These are phyloP conservation scores for Dusona sp. DNA, from an alignment of 2,888 invertebrate species.

Conservation along the genomic window DNA sequence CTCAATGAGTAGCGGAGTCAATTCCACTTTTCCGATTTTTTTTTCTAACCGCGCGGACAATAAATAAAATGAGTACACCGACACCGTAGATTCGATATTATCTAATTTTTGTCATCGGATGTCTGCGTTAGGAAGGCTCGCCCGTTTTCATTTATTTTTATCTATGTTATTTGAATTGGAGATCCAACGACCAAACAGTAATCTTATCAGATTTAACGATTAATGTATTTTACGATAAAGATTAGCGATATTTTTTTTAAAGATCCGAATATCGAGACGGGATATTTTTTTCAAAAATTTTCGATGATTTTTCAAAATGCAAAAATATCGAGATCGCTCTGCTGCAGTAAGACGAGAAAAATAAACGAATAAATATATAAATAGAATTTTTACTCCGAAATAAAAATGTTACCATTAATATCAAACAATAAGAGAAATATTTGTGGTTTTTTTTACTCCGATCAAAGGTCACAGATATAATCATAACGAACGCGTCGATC, in stretches of 20 bases:
- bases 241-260: background rate
- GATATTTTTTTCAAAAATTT: background rate
- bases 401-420: background rate
- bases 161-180: background rate
- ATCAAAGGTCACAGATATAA: conserved; percentile 6
- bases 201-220: background rate
- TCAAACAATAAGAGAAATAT: background rate
- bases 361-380: background rate
- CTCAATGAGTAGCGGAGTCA: no score
- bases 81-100: background rate
- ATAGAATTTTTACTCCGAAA: background rate
- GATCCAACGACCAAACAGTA: background rate
- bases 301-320: background rate
- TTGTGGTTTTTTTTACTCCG: background rate
- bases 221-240: background rate
- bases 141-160: conserved; percentile 2
- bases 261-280: background rate
- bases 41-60: background rate
- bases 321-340: background rate
- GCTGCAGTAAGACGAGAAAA: background rate
- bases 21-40: no score
- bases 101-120: background rate
- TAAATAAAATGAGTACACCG: background rate
- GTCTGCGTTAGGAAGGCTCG: background rate
- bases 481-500: background rate